Evolutionary conservation across 2,113 vertebrate genomes (phyloP).

Genomic region (Fulica atra): DNA sequence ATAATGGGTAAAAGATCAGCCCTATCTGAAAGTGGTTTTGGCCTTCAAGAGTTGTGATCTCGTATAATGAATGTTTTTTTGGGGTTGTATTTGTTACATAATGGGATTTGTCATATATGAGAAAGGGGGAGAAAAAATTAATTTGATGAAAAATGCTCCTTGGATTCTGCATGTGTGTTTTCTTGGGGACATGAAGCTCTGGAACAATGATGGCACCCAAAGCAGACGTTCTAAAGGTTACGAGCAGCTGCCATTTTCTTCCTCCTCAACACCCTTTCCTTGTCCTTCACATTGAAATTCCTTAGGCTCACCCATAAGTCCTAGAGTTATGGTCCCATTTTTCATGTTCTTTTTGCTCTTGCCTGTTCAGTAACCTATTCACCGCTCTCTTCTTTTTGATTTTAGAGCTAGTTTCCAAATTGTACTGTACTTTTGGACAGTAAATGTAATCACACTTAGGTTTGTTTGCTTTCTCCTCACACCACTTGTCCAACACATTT

Average conservation of each 20-base stretch:
- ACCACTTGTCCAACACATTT: accelerated
- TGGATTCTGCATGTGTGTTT: not conserved
- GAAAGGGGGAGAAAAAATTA: not conserved
- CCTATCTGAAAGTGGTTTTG: not conserved
- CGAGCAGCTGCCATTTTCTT: not conserved
- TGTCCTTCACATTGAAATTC: not conserved
- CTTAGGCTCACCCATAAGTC: not conserved
- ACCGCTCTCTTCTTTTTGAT: not conserved
- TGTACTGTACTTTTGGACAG: not conserved
- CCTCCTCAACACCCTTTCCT: not conserved
- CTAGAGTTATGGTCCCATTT: not conserved
- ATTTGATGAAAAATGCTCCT: not conserved
- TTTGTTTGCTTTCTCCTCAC: not conserved
- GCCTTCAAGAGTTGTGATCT: not conserved
- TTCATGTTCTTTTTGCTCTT: not conserved
- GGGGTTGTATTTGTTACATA: not conserved
- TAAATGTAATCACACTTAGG: not conserved
- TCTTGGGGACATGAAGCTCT: not conserved
- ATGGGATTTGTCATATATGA: not conserved
- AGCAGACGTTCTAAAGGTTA: not conserved
- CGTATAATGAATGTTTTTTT: not conserved
- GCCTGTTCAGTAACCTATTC: not conserved
- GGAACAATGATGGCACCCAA: not conserved
- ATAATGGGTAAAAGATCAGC: not conserved
- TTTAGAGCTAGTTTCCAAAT: not conserved